Base-by-base conservation (phyloP, 2,888 invertebrate species). In the Calliphora vomitoria region DNA sequence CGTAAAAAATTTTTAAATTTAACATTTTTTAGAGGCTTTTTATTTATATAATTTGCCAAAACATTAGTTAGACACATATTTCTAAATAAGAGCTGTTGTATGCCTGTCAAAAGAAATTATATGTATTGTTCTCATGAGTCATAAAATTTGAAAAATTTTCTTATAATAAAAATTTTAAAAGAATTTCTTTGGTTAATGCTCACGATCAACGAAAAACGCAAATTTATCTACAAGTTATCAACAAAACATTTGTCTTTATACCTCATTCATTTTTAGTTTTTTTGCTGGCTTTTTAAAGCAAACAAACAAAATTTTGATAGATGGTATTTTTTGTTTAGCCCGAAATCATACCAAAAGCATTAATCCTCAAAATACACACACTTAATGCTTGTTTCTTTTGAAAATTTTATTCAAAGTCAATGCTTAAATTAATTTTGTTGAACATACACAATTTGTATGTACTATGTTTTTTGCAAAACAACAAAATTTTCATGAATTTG, bases 351-450 rank as follows among this genome's bases (percentile, higher is more conserved):
- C 25, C 44, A 25, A 18, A 25, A 78, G 4, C 6, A 55, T 55
- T 41, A 31, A 66, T n/a, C 8, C 41, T n/a, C 20, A 18, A 53
- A 53, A 66, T 55, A 55, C 6, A 25, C 15, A 10, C 13, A 68
- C 8, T 62, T 47, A 55, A 58, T 55, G 10, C 13, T 44, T 55
- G 50, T 64, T 44, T 60, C 60, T 11, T 31, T 62, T 47, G 2
- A 31, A 75, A 31, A 35, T 18, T 71, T 69, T 47, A 18, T 69
- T 60, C 60, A 69, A 69, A 50, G 71, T 58, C 31, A 72, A 47
- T 74, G n/a, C 20, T 69, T 31, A n/a, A 31, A 31, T 79, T 47
- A 25, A 50, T 50, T 50, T n/a, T n/a, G 50, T n/a, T 50, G 6
- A 50, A 6, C n/a, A n/a, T 50, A n/a, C 6, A 35, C 35, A 35